These are phyloP conservation scores for Thumatha senex DNA, from an alignment of 2,888 invertebrate species.

Conservation along the genomic window DNA sequence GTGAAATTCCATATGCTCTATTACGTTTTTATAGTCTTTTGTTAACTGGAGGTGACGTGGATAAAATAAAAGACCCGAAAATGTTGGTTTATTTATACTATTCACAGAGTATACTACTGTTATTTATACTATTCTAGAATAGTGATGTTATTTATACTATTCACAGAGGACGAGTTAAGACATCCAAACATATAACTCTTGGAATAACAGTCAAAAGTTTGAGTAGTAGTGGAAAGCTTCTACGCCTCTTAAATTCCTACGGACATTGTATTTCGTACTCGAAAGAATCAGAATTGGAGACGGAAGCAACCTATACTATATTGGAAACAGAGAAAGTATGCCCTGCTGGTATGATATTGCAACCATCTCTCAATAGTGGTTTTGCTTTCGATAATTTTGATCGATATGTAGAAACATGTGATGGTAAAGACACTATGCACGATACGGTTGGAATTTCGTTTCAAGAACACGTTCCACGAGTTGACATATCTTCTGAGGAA, in stretches of 20 bases:
- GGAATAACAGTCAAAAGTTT: not conserved
- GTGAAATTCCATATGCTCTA: slow-evolving; percentile 16
- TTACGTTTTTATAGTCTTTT: too few relatives aligned
- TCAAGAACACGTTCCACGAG: not conserved
- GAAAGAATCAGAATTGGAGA: not conserved
- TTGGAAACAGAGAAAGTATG: not conserved
- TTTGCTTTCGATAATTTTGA: slow-evolving; percentile 4
- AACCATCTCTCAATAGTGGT: slow-evolving; percentile 1
- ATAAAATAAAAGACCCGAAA: too few relatives aligned
- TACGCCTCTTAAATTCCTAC: not conserved
- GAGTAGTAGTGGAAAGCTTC: not conserved
- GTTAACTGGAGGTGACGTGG: too few relatives aligned
- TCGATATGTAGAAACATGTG: not conserved
- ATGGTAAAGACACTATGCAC: not conserved
- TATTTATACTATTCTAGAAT: too few relatives aligned
- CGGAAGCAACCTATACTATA: slow-evolving; percentile 1
- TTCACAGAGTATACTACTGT: too few relatives aligned
- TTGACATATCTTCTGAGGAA: not conserved
- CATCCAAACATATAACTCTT: not conserved
- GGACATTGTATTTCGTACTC: slow-evolving; percentile 1
- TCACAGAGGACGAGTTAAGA: not conserved
- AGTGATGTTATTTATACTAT: not conserved
- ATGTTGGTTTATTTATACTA: too few relatives aligned
- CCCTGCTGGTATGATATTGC: not conserved
- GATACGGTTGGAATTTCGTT: slow-evolving; percentile 1